phyloP scores from a whole-genome alignment of 2,797 vertebrate genomes.

The Alcedo atthis region DNA sequence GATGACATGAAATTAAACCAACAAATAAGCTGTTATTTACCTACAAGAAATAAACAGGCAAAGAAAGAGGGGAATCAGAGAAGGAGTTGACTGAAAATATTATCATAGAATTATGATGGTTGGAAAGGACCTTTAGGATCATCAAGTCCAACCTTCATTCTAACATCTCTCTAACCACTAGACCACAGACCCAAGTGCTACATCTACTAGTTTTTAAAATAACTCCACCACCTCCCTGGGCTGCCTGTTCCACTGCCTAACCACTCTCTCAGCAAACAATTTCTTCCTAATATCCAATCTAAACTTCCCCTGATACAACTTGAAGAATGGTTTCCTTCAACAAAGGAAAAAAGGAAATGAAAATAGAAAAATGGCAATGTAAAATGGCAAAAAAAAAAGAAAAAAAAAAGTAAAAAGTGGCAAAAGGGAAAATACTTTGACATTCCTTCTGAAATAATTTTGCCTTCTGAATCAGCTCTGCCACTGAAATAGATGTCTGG shows the following conservation, averaged over 20 bases:
- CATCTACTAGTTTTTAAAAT: too few relatives aligned
- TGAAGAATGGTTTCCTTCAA: not conserved
- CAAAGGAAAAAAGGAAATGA: not conserved
- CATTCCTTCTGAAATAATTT: not conserved
- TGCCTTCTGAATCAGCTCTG: not conserved
- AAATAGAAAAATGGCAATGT: not conserved
- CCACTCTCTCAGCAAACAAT: too few relatives aligned
- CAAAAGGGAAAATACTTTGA: not conserved
- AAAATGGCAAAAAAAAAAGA: not conserved
- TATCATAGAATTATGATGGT: too few relatives aligned
- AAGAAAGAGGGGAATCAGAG: not conserved
- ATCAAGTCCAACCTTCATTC: too few relatives aligned
- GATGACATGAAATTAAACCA: not conserved
- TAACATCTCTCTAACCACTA: too few relatives aligned
- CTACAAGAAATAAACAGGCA: not conserved
- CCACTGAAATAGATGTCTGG: not conserved
- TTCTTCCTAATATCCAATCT: too few relatives aligned
- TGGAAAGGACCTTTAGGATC: too few relatives aligned
- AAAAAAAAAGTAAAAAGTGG: not conserved
- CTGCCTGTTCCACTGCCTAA: too few relatives aligned
- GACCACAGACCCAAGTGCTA: too few relatives aligned
- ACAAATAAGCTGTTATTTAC: not conserved
- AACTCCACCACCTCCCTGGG: too few relatives aligned
- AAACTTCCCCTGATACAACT: too few relatives aligned
- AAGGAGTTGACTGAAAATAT: not conserved